A percentile compares a stretch with the other conserved stretches of the same genome.
Evolutionary conservation across 35 echinoderm and acorn worm genomes (phyloP).

Genomic region (Chiridota heheva): DNA sequence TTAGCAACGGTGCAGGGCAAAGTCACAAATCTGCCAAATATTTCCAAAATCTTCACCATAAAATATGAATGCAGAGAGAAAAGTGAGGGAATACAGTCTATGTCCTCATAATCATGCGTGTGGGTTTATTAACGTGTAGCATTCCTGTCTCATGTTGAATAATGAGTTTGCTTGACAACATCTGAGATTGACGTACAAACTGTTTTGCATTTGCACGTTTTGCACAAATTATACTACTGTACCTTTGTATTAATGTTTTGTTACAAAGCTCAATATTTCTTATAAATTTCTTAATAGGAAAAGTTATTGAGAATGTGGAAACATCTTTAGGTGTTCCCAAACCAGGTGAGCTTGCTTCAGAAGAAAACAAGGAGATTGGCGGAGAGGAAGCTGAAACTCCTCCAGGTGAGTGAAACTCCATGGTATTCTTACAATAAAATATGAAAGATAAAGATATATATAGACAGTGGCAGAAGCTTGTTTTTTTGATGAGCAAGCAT

Average conservation of each 20-base stretch:
- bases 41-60: no score
- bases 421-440: neutral
- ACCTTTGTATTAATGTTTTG: neutral
- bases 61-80: no score
- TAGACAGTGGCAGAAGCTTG: neutral
- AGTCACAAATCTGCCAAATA: no score
- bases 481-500: neutral
- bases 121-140: neutral
- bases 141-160: neutral
- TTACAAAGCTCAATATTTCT: neutral
- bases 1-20: no score
- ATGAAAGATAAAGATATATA: neutral
- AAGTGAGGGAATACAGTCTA: no score
- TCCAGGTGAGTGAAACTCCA: neutral
- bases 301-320: conserved; percentile 91
- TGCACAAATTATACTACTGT: neutral
- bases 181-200: neutral
- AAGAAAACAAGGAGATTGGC: neutral
- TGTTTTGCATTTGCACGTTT: neutral
- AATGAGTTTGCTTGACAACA: neutral
- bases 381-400: neutral
- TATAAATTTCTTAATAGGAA: conserved; percentile 38
- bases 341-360: conserved; percentile 56
- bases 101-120: neutral
- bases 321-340: conserved; percentile 77